Evolutionary conservation across 2,888 invertebrate species (phyloP).

Genomic region (Hylaea fasciaria): DNA sequence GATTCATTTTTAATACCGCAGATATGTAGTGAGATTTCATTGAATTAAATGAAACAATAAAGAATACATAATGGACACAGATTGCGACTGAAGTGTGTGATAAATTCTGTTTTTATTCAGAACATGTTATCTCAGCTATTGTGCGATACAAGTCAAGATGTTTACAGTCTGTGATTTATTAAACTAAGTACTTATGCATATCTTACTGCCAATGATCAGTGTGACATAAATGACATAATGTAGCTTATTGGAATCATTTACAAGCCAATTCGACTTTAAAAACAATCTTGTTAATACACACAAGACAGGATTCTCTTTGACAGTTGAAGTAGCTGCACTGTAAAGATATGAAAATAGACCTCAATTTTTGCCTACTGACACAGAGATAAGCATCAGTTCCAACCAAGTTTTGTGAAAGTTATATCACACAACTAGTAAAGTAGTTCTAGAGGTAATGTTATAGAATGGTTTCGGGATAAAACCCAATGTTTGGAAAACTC

Average conservation of each 20-base stretch:
- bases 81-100: conserved; percentile 49
- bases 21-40: conserved; percentile 18
- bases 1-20: conserved; percentile 8
- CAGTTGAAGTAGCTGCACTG: too few relatives aligned
- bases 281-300: too few relatives aligned
- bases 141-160: conserved; percentile 56
- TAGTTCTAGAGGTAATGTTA: too few relatives aligned
- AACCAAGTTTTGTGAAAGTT: too few relatives aligned
- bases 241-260: background rate
- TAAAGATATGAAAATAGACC: too few relatives aligned
- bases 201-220: conserved; percentile 34
- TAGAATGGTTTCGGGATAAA: too few relatives aligned
- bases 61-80: conserved; percentile 48
- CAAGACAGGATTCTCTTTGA: too few relatives aligned
- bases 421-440: too few relatives aligned
- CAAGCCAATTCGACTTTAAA: background rate
- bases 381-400: too few relatives aligned
- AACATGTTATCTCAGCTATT: conserved; percentile 63
- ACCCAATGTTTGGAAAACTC: too few relatives aligned
- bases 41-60: conserved; percentile 44
- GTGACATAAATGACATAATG: conserved; percentile 21
- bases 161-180: conserved; percentile 63
- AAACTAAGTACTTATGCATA: conserved; percentile 34
- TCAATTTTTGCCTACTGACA: too few relatives aligned
- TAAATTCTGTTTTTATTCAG: conserved; percentile 64